Conservation (phyloP, 2,888 invertebrate species). For the Agrochola litura region DNA sequence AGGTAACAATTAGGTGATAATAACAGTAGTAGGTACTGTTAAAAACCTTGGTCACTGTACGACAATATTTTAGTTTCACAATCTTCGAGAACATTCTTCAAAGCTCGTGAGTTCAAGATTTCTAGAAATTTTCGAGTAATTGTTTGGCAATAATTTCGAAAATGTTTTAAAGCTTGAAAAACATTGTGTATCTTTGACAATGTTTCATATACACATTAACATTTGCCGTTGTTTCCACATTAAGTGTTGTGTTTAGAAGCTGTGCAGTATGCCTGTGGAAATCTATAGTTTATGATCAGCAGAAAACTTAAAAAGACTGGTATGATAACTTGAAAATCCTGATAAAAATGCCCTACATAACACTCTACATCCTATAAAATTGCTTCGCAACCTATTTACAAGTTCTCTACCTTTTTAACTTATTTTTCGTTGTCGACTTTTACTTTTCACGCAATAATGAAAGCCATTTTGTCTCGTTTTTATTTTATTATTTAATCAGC, state of each 20-base stretch:
- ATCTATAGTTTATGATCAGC: neutral
- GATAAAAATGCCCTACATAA: neutral
- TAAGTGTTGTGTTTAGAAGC: neutral
- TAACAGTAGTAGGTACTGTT: conserved; percentile 4
- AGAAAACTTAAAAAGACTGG: too few species aligned
- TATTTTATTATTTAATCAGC: neutral
- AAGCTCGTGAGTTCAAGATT: conserved; percentile 11
- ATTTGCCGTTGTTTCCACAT: too few species aligned
- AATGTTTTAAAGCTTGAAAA: neutral
- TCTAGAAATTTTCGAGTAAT: neutral
- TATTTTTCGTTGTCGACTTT: conserved; percentile 29
- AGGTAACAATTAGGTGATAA: conserved; percentile 20
- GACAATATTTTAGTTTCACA: conserved; percentile 32
- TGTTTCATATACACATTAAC: neutral
- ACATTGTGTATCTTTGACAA: neutral
- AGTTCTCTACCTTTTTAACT: conserved; percentile 37
- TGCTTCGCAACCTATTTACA: conserved; percentile 14
- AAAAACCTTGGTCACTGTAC: conserved; percentile 27
- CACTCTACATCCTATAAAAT: neutral
- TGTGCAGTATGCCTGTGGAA: neutral
- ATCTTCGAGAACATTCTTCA: conserved; percentile 40
- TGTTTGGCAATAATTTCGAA: neutral
- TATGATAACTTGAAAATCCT: too few species aligned
- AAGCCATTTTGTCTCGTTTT: conserved; percentile 4
- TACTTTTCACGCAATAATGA: conserved; percentile 28